Conservation (phyloP, 1,140 invertebrate genomes). For the Belonocnema kinseyi region DNA sequence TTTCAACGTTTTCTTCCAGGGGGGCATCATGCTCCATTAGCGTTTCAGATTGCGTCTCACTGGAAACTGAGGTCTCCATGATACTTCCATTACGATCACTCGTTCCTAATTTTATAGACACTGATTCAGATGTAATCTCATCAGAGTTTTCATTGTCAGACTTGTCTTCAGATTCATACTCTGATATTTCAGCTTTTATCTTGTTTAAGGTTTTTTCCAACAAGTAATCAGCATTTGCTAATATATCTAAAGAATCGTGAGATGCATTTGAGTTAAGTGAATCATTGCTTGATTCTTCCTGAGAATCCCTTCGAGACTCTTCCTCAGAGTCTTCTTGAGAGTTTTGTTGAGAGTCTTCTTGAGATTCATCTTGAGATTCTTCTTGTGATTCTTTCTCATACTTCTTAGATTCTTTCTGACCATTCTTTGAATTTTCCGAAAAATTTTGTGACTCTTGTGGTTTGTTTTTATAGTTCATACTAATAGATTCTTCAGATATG, state of each 20-base stretch:
- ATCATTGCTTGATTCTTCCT: slow-evolving; percentile 39
- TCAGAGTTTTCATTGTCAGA: slow-evolving; percentile 49
- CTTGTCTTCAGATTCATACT: slow-evolving; percentile 54
- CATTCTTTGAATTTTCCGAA: slow-evolving; percentile 46
- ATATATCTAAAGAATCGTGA: slow-evolving; percentile 55
- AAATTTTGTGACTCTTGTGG: slow-evolving; percentile 53
- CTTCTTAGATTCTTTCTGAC: slow-evolving; percentile 39
- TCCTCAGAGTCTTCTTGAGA: slow-evolving; percentile 37
- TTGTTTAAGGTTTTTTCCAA: slow-evolving; percentile 68
- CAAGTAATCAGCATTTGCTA: slow-evolving; percentile 65
- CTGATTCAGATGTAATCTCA: slow-evolving; percentile 43
- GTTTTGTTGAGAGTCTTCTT: slow-evolving; percentile 19
- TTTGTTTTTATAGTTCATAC: neutral
- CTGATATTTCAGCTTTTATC: slow-evolving; percentile 69
- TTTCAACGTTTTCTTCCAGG: slow-evolving; percentile 24
- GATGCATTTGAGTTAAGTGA: slow-evolving; percentile 35
- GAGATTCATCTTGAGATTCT: slow-evolving; percentile 35
- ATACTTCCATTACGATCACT: slow-evolving; percentile 44
- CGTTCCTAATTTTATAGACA: slow-evolving; percentile 40
- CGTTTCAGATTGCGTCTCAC: slow-evolving; percentile 40
- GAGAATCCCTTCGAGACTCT: neutral
- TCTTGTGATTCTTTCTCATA: slow-evolving; percentile 45
- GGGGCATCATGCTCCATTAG: neutral
- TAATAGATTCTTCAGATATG: slow-evolving; percentile 2
- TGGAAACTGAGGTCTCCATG: slow-evolving; percentile 40